Evolutionary conservation across 2,888 invertebrate species (phyloP).

Genomic region (Tenodera sinensis): DNA sequence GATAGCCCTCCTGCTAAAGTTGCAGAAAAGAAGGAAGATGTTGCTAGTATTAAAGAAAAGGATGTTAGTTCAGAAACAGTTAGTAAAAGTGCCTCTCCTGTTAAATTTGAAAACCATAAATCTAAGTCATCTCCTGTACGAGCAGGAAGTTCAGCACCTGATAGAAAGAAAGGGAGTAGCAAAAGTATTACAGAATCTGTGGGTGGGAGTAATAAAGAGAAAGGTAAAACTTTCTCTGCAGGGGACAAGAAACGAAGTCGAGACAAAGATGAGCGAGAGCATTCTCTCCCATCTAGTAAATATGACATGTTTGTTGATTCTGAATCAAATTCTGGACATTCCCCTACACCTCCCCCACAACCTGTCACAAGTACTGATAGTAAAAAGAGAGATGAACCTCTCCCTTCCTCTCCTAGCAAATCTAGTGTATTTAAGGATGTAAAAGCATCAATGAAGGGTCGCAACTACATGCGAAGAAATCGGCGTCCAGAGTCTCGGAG

Average conservation of each 20-base stretch:
- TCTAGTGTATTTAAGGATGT: constrained; percentile 41
- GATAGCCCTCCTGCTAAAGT: constrained; percentile 22
- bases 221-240: not conserved
- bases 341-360: constrained; percentile 31
- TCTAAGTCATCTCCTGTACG: constrained; percentile 3
- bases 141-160: constrained; percentile 1
- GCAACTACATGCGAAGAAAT: constrained; percentile 65
- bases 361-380: constrained; percentile 25
- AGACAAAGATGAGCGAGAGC: not conserved
- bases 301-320: not conserved
- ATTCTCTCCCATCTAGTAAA: not conserved
- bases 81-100: constrained; percentile 8
- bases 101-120: constrained; percentile 15
- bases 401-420: not conserved
- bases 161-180: constrained; percentile 18
- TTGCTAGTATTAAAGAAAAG: constrained; percentile 1
- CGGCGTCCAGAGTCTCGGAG: constrained; percentile 55
- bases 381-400: constrained; percentile 10
- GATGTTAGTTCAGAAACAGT: not conserved
- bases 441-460: constrained; percentile 44
- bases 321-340: constrained; percentile 10
- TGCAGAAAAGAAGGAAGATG: constrained; percentile 12
- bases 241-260: not conserved
- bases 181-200: not conserved
- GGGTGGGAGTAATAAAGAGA: constrained; percentile 5